Evolutionary conservation across 92 coral and sea anemone genomes (phyloP).

Genomic region (Paragorgia papillata): DNA sequence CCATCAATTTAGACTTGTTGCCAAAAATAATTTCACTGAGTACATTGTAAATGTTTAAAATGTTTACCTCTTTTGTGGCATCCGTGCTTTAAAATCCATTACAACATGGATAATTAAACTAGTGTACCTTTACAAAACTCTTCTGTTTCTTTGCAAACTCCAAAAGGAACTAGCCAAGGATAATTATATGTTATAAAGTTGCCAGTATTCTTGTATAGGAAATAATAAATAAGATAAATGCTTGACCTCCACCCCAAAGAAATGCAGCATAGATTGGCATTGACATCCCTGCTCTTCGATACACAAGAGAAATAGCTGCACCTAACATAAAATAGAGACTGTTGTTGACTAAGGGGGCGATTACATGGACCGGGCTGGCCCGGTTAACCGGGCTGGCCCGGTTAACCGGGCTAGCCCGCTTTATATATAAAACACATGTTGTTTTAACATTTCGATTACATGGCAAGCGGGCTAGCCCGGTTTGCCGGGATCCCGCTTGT

Average conservation of each 20-base stretch:
- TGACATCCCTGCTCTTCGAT: conserved; percentile 65
- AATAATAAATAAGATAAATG: conserved; percentile 73
- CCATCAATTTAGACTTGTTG: neutral
- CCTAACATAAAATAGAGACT: conserved; percentile 58
- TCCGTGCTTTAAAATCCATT: neutral
- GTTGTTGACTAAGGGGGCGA: too few species aligned
- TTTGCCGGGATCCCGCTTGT: too few species aligned
- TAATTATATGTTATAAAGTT: conserved; percentile 65
- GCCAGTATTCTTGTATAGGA: conserved; percentile 83
- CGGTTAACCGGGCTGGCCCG: too few species aligned
- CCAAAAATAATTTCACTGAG: neutral
- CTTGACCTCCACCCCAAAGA: conserved; percentile 94
- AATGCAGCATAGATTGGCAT: conserved; percentile 85
- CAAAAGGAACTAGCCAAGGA: too few species aligned
- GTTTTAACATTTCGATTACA: too few species aligned
- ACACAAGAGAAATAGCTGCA: conserved; percentile 78
- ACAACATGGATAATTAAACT: too few species aligned
- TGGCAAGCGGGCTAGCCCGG: too few species aligned
- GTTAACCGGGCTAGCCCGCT: too few species aligned
- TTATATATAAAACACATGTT: too few species aligned
- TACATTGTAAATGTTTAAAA: neutral
- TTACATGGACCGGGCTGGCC: too few species aligned
- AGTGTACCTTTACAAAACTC: neutral
- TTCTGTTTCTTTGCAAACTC: neutral
- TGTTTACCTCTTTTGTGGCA: neutral